Conservation (phyloP, 1,140 invertebrate genomes). For the Pseudomyrmex dendroicus region DNA sequence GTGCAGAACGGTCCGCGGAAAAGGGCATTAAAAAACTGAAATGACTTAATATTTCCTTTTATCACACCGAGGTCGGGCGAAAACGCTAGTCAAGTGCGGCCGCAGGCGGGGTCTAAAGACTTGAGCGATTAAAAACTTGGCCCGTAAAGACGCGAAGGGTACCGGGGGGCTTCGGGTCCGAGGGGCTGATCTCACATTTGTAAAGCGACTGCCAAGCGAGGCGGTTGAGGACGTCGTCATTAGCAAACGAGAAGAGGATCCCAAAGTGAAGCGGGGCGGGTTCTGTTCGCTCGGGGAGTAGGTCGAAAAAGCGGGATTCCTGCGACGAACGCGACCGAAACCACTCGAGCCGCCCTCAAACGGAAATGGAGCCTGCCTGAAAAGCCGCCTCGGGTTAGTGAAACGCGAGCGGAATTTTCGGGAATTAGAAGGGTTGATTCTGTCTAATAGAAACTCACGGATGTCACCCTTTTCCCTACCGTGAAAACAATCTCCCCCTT, state of each 20-base stretch:
- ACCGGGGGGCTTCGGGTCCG: not conserved
- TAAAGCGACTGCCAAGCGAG: conserved; percentile 5
- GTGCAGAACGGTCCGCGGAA: not conserved
- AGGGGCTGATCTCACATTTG: conserved; percentile 29
- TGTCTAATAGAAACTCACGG: not conserved
- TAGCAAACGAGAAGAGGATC: conserved; percentile 29
- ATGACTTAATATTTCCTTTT: not conserved
- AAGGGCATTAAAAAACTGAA: not conserved
- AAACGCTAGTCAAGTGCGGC: conserved; percentile 12
- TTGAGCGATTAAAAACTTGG: conserved; percentile 52
- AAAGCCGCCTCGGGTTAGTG: conserved; percentile 28
- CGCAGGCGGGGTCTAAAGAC: conserved; percentile 25
- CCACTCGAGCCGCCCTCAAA: conserved; percentile 32
- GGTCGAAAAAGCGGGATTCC: conserved; percentile 39
- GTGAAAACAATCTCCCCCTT: too few relatives aligned
- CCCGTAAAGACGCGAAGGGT: conserved; percentile 11
- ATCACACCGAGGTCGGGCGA: not conserved
- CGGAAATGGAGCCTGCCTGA: not conserved
- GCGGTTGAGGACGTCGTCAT: conserved; percentile 34
- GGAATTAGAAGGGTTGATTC: conserved; percentile 3
- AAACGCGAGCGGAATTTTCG: conserved; percentile 11
- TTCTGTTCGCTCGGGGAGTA: not conserved
- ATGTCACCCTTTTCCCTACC: not conserved
- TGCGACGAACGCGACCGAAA: conserved; percentile 24
- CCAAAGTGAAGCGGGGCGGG: not conserved